Evolutionary conservation across 2,888 invertebrate genomes (phyloP).

Genomic region (Apantesis nais): DNA sequence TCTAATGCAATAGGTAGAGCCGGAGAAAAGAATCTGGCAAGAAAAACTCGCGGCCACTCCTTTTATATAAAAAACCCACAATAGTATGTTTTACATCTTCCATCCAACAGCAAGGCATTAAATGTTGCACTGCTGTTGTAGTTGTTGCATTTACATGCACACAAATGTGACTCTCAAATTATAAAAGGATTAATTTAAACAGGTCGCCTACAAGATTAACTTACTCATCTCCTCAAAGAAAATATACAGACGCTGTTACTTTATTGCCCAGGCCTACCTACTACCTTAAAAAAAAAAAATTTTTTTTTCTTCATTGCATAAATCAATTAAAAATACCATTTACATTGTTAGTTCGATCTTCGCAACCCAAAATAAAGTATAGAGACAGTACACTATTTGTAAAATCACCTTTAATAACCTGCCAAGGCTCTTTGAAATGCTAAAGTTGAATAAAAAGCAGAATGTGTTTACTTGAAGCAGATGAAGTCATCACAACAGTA

Average conservation of each 20-base stretch:
- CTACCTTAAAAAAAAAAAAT: no score
- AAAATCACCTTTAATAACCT: constrained; percentile 48
- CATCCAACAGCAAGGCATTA: no score
- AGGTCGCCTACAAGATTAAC: neutral
- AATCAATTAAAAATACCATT: neutral
- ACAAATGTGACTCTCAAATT: neutral
- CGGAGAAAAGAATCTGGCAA: no score
- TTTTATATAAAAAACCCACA: no score
- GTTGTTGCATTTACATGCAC: no score
- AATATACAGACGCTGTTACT: neutral
- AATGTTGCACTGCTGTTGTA: no score
- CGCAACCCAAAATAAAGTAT: neutral
- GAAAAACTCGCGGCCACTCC: no score
- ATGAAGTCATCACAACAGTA: constrained; percentile 60
- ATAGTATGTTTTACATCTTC: no score
- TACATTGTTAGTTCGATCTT: neutral
- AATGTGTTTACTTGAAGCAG: constrained; percentile 43
- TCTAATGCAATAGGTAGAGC: no score
- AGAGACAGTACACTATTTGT: constrained; percentile 45
- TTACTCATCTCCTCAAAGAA: neutral
- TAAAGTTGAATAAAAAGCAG: constrained; percentile 56
- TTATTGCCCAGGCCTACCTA: no score
- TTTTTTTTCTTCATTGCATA: neutral
- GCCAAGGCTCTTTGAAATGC: constrained; percentile 57
- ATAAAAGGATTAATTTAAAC: neutral